phyloP scores from a whole-genome alignment of 2,797 vertebrate species.

The Chaunax sp. region DNA sequence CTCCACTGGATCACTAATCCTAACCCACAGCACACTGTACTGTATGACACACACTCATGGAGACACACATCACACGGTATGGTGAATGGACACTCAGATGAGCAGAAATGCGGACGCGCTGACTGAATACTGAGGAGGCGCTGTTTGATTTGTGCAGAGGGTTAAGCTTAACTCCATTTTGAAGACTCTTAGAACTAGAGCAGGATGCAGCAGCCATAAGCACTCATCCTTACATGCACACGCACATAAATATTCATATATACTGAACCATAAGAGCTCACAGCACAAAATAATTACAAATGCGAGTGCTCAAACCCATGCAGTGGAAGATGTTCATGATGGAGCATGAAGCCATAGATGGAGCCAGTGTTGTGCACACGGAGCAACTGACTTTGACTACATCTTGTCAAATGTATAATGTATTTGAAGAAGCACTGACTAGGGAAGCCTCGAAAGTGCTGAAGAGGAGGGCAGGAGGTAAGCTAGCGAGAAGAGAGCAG shows the following conservation, averaged over 20 bases:
- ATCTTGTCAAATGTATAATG: slow-evolving; percentile 84
- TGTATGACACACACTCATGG: slow-evolving; percentile 30
- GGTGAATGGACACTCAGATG: slow-evolving; percentile 46
- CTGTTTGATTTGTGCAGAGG: slow-evolving; percentile 37
- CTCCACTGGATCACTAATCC: slow-evolving; percentile 72
- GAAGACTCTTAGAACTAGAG: slow-evolving; percentile 42
- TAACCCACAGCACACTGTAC: slow-evolving; percentile 48
- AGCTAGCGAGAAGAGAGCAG: slow-evolving; percentile 49
- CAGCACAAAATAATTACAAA: slow-evolving; percentile 36
- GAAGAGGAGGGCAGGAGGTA: slow-evolving; percentile 64
- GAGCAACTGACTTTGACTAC: slow-evolving; percentile 79
- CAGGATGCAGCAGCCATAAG: slow-evolving; percentile 51
- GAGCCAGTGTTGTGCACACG: slow-evolving; percentile 51
- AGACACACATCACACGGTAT: slow-evolving; percentile 22
- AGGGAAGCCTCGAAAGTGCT: slow-evolving; percentile 72
- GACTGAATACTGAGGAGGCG: slow-evolving; percentile 35
- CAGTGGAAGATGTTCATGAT: slow-evolving; percentile 37
- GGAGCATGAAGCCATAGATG: slow-evolving; percentile 47
- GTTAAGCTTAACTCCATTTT: slow-evolving; percentile 63
- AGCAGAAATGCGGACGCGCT: slow-evolving; percentile 29
- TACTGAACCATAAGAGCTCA: slow-evolving; percentile 33
- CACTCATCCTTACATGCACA: slow-evolving; percentile 31
- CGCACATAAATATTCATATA: slow-evolving; percentile 60
- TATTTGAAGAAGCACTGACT: slow-evolving; percentile 77
- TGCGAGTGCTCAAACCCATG: slow-evolving; percentile 27